Percentiles rank a stretch among this genome's conserved stretches.
phyloP scores from a whole-genome alignment of 1,140 invertebrate species.

The Ceratoteleas bidentatus region DNA sequence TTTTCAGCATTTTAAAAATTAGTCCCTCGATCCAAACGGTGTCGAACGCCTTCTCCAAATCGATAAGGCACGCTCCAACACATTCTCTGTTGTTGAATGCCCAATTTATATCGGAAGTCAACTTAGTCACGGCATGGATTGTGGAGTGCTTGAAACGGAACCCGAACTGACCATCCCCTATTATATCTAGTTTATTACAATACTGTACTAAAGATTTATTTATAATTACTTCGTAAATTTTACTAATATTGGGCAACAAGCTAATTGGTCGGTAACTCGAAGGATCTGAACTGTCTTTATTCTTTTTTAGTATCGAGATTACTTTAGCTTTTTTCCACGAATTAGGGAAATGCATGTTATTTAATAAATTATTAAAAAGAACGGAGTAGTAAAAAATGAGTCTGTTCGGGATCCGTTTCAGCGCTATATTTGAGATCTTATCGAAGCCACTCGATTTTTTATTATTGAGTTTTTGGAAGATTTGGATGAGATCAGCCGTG shows the following conservation, averaged over 20 bases:
- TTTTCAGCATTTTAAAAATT: slow-evolving; percentile 56
- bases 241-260: slow-evolving; percentile 68
- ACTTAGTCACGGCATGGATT: slow-evolving; percentile 29
- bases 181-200: slow-evolving; percentile 49
- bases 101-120: slow-evolving; percentile 26
- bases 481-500: not conserved
- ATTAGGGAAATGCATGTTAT: slow-evolving; percentile 31
- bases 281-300: slow-evolving; percentile 13
- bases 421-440: slow-evolving; percentile 25
- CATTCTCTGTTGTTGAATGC: slow-evolving; percentile 14
- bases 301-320: slow-evolving; percentile 34
- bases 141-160: slow-evolving; percentile 52
- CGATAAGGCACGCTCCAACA: slow-evolving; percentile 41
- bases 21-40: slow-evolving; percentile 49
- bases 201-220: slow-evolving; percentile 8
- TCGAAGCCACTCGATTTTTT: slow-evolving; percentile 38
- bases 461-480: slow-evolving; percentile 31
- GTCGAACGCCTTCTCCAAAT: slow-evolving; percentile 70
- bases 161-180: slow-evolving; percentile 53
- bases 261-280: slow-evolving; percentile 68
- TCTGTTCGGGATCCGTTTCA: slow-evolving; percentile 8
- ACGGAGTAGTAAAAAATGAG: slow-evolving; percentile 10
- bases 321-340: slow-evolving; percentile 36
- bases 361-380: slow-evolving; percentile 41
- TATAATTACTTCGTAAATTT: slow-evolving; percentile 57